Percentiles rank a stretch among this genome's conserved stretches.
Conservation (phyloP, 2,888 invertebrate genomes). For the Hypomecis punctinalis region DNA sequence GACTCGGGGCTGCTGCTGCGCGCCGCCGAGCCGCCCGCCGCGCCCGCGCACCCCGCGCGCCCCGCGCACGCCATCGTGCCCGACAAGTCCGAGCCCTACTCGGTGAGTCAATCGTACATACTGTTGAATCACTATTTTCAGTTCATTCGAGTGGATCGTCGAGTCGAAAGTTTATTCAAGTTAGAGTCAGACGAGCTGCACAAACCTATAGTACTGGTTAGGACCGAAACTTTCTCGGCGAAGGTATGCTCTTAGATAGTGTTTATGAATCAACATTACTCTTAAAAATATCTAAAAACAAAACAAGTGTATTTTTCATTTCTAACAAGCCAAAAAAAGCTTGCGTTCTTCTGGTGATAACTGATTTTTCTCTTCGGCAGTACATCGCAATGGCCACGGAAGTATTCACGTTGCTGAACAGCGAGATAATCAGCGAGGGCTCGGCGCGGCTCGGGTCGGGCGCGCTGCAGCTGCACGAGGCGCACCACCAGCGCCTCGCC, state of each 20-base stretch:
- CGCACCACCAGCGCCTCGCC: constrained; percentile 95
- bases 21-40: constrained; percentile 80
- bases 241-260: too few species aligned
- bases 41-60: constrained; percentile 69
- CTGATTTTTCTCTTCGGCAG: constrained; percentile 64
- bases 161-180: too few species aligned
- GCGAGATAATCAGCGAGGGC: constrained; percentile 90
- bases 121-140: too few species aligned
- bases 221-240: too few species aligned
- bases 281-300: too few species aligned
- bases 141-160: too few species aligned
- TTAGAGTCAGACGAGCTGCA: too few species aligned
- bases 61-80: constrained; percentile 78
- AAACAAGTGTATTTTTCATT: too few species aligned
- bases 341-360: too few species aligned
- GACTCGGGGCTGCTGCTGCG: constrained; percentile 72
- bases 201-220: too few species aligned
- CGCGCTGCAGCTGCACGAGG: constrained; percentile 90
- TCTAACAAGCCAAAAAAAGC: too few species aligned
- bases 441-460: constrained; percentile 83
- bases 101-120: constrained; percentile 60
- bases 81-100: constrained; percentile 80
- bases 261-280: too few species aligned
- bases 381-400: constrained; percentile 94
- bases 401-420: constrained; percentile 94